phyloP scores from a whole-genome alignment of 1,140 invertebrate species.

The Cyrtorhinus lividipennis region DNA sequence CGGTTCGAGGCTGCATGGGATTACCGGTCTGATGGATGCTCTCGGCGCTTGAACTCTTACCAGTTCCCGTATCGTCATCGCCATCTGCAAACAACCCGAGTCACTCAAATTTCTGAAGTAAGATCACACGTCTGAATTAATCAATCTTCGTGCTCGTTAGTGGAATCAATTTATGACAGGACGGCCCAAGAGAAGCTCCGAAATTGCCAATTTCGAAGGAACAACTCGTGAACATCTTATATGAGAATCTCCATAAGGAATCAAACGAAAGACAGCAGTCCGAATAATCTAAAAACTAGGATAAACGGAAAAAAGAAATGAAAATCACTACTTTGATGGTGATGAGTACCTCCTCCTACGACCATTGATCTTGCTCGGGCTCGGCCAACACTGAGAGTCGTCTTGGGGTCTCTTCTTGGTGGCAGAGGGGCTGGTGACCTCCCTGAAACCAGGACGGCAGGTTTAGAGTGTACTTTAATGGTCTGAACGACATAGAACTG shows the following conservation, averaged over 20 bases:
- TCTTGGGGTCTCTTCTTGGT: constrained; percentile 79
- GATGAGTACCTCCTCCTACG: constrained; percentile 43
- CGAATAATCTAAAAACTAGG: too few relatives aligned
- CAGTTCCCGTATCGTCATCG: constrained; percentile 37
- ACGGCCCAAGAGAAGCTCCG: too few relatives aligned
- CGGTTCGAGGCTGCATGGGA: constrained; percentile 57
- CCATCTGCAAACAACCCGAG: constrained; percentile 36
- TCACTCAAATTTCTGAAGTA: too few relatives aligned
- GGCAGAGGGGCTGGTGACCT: constrained; percentile 66
- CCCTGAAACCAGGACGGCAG: constrained; percentile 24
- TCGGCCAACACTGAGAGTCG: constrained; percentile 80
- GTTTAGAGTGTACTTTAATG: too few relatives aligned
- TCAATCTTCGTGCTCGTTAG: too few relatives aligned
- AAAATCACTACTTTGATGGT: background rate
- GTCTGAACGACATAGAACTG: too few relatives aligned
- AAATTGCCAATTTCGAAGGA: too few relatives aligned
- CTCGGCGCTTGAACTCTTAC: constrained; percentile 58
- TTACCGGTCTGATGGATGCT: constrained; percentile 41
- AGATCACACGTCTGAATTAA: too few relatives aligned
- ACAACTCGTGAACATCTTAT: too few relatives aligned
- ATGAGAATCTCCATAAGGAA: too few relatives aligned
- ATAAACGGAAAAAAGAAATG: background rate
- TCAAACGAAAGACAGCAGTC: too few relatives aligned
- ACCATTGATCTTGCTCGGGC: constrained; percentile 81
- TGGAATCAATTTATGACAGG: too few relatives aligned